Conservation (phyloP, 2,113 vertebrate genomes). For the Glaucidium brasilianum region DNA sequence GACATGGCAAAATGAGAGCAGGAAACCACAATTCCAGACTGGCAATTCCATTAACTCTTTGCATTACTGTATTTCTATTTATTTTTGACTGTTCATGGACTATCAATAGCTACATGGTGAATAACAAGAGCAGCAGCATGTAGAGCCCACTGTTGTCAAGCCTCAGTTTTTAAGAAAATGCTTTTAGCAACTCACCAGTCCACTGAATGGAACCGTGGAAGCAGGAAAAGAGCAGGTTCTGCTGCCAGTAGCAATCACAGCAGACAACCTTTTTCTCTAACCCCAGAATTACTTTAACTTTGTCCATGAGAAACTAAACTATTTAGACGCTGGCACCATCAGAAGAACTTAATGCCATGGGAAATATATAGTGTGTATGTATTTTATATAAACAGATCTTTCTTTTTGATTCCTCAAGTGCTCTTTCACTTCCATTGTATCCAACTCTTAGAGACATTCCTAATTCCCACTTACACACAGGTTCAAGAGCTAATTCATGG, state of each 20-base stretch:
- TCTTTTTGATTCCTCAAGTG: neutral
- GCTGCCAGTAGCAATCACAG: constrained; percentile 8
- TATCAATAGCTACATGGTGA: neutral
- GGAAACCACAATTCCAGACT: neutral
- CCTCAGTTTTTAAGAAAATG: neutral
- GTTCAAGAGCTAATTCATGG: neutral
- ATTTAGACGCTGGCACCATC: neutral
- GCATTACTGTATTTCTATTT: constrained; percentile 18
- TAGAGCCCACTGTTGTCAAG: neutral
- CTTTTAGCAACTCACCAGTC: neutral
- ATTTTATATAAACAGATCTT: constrained; percentile 1
- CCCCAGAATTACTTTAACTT: constrained; percentile 8
- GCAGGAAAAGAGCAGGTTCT: neutral
- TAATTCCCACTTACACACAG: neutral
- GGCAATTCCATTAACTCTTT: constrained; percentile 20
- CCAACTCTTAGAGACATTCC: neutral
- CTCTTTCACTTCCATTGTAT: neutral
- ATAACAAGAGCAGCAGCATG: neutral
- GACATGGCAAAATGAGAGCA: constrained; percentile 47
- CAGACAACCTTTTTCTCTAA: neutral
- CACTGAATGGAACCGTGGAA: neutral
- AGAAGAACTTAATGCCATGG: neutral
- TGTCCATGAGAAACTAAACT: constrained; percentile 7
- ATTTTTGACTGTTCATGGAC: neutral
- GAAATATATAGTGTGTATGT: neutral